A percentile compares a stretch with the other conserved stretches of the same genome.
phyloP scores from a whole-genome alignment of 2,888 invertebrate genomes.

The Drosophila rellima region DNA sequence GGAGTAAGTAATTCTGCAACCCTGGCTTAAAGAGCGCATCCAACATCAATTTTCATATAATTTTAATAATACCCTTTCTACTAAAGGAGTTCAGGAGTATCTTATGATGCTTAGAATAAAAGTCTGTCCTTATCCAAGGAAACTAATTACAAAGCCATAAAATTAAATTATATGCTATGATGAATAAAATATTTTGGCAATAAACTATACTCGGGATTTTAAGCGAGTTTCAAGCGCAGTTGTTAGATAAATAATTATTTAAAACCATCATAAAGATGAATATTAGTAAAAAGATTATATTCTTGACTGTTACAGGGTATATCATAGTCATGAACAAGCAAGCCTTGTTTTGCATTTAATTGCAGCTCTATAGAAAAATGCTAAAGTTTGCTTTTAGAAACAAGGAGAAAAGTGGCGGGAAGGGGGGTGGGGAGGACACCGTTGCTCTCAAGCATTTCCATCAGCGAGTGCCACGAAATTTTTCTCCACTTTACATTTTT shows the following conservation, averaged over 20 bases:
- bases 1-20: conserved; percentile 17
- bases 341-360: conserved; percentile 55
- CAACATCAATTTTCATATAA: conserved; percentile 34
- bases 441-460: conserved; percentile 31
- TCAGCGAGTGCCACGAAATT: conserved; percentile 66
- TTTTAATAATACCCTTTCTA: neutral
- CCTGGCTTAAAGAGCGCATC: conserved; percentile 38
- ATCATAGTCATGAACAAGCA: neutral
- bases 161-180: too few species aligned
- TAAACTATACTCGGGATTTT: neutral
- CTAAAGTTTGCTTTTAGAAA: conserved; percentile 63
- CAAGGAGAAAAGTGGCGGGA: conserved; percentile 3
- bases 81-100: too few species aligned
- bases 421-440: neutral
- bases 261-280: too few species aligned
- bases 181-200: neutral
- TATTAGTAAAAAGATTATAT: too few species aligned
- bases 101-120: too few species aligned
- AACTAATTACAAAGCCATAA: neutral
- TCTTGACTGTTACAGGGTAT: neutral
- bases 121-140: neutral
- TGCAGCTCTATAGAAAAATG: conserved; percentile 69
- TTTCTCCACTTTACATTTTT: conserved; percentile 76
- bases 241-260: too few species aligned
- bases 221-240: too few species aligned